Conservation (phyloP, 1,140 invertebrate genomes). For the Antheraea pernyi region DNA sequence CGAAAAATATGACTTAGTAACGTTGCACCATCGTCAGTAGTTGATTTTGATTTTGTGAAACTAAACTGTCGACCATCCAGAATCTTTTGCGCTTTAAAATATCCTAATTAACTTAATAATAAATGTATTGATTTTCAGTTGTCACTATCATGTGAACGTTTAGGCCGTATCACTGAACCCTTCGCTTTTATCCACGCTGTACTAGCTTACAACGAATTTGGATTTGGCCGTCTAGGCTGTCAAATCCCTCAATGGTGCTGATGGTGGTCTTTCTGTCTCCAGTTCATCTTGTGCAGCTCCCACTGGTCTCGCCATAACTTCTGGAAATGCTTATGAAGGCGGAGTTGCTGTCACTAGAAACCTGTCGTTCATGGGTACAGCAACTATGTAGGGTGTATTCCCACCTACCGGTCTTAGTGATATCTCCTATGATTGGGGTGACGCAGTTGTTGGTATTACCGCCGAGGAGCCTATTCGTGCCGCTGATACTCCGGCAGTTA, state of each 20-base stretch:
- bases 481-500: background rate
- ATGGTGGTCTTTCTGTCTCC: slow-evolving; percentile 28
- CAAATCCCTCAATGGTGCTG: background rate
- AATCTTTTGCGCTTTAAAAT: too few relatives aligned
- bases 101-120: background rate
- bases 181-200: background rate
- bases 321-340: slow-evolving; percentile 22
- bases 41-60: too few relatives aligned
- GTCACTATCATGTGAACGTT: slow-evolving; percentile 39
- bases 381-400: slow-evolving; percentile 36
- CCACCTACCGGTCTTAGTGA: slow-evolving; percentile 38
- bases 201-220: background rate
- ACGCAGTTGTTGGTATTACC: slow-evolving; percentile 22
- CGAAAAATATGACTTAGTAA: too few relatives aligned
- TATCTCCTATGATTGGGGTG: slow-evolving; percentile 37
- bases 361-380: slow-evolving; percentile 30
- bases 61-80: too few relatives aligned
- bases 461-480: slow-evolving; percentile 8
- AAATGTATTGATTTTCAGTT: background rate
- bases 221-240: too few relatives aligned
- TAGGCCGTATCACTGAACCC: slow-evolving; percentile 7
- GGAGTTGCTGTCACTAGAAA: slow-evolving; percentile 15
- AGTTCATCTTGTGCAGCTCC: slow-evolving; percentile 11
- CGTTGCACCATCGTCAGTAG: too few relatives aligned
- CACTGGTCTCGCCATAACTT: slow-evolving; percentile 9